Evolutionary conservation across 2,113 vertebrate genomes (phyloP), one percentile per base, ranked within the genome.

Genomic region (Ursus arctos): DNA sequence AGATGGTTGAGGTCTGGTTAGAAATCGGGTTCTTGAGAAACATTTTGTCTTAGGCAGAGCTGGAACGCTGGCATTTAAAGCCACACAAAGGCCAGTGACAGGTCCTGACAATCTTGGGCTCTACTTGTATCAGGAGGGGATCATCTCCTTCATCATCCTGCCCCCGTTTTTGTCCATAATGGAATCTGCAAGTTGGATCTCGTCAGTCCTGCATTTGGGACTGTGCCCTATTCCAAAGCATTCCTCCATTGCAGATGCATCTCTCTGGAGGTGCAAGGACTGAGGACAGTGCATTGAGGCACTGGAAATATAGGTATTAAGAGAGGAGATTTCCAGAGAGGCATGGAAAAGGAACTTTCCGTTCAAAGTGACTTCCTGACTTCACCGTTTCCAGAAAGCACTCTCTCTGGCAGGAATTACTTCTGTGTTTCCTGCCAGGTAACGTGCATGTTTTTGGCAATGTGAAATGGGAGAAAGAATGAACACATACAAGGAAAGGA

Each of bases 11-110:
- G 40, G 57, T 76, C 95, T 91, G 90, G 33, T 26, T 94, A 63
- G 40, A 96, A 97, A 80, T 31, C 0, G 1, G 15, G 47, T 80
- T 81, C 63, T 67, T 3, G 19, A 96, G 67, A 61, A 94, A 57
- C 57, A 71, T 65, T 98, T 95, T 76, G 16, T 91, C 49, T 95
- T 93, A 47, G 22, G 36, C 88, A 67, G 95, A 95, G 63, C 61
- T 55, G 40, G 31, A 76, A 82, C 26, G 28, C 2, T 0, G 63
- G 59, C 43, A 80, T 67, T 89, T 59, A 77, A 87, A 91, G 36
- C 26, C n/a, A 76, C 4, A 40, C 2, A 26, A 7, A 74, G 4
- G 81, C 12, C 65, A 69, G 26, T 15, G 76, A 67, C 24, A 49
- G 69, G 57, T 79, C n/a, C 53, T 59, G 63, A 71, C 28, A 61